Evolutionary conservation across 64 coral and sea anemone genomes (phyloP), one percentile per base, ranked within the genome.

Genomic region (Pocillopora verrucosa): DNA sequence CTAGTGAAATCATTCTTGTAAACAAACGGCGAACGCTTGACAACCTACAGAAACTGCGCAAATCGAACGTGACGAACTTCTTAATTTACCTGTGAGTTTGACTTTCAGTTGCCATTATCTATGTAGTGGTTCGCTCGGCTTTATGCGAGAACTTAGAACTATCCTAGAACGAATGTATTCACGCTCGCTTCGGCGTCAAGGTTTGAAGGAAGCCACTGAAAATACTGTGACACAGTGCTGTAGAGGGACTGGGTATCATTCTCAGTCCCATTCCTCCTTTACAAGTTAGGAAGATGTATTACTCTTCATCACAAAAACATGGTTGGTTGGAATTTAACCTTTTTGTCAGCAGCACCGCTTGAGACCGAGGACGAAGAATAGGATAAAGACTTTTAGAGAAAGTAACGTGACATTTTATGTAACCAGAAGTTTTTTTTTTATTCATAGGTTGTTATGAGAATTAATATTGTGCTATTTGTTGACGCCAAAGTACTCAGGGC

Each of bases 1-100:
- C 61, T 37, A 12, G 51, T 36, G 81, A 36, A 60, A 73, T 17
- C n/a, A 0, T 37, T 15, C 1, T 61, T 82, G 65, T 85, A 57
- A 72, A 85, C 63, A 85, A 70, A 70, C 56, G 57, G 11, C 20
- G 72, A 84, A 45, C 25, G 36, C 82, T 85, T 72, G 82, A 72
- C 82, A 72, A 85, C 82, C 7, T 13, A 72, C 0, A 56, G 19
- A 57, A 14, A 26, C 13, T 11, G 14, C 1, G 14, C 10, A 13
- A 3, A 68, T 72, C 22, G 25, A 36, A 58, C 35, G 2, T 7
- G 13, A 20, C 16, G 56, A 56, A 3, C 19, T 13, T 9, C 2
- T 24, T 9, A 56, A 45, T 6, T 41, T 85, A 85, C 82, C 82
- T 85, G 37, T 72, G 63, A 25, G 82, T 25, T 25, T 85, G 37